phyloP scores from a whole-genome alignment of 64 coral and sea anemone species.

The Porites australiensis region DNA sequence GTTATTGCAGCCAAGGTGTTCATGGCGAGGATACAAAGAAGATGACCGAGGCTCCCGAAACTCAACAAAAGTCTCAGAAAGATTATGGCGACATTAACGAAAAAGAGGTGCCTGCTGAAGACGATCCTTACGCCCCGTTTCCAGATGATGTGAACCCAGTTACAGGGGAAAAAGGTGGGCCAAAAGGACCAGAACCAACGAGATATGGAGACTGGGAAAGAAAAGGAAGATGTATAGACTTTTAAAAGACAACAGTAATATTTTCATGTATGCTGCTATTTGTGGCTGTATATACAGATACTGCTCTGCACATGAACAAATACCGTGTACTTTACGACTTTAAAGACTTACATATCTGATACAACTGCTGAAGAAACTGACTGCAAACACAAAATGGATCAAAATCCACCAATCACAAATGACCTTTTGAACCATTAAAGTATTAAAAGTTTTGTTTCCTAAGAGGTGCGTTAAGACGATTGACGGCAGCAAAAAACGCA shows the following conservation, averaged over 20 bases:
- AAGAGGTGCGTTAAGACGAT: too few species aligned
- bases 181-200: slow-evolving; percentile 97
- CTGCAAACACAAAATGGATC: too few species aligned
- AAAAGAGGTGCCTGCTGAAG: neutral
- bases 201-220: slow-evolving; percentile 99
- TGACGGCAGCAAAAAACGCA: too few species aligned
- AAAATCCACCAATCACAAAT: too few species aligned
- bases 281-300: too few species aligned
- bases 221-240: slow-evolving; percentile 97
- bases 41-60: neutral
- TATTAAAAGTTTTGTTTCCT: too few species aligned
- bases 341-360: too few species aligned
- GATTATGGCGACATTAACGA: neutral
- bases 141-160: slow-evolving; percentile 89
- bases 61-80: slow-evolving; percentile 23
- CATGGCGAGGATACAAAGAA: slow-evolving; percentile 36
- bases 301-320: too few species aligned
- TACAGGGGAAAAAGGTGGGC: slow-evolving; percentile 92
- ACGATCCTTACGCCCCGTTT: slow-evolving; percentile 89
- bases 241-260: slow-evolving; percentile 36
- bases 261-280: too few species aligned
- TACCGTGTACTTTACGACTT: too few species aligned
- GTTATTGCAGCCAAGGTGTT: slow-evolving; percentile 17
- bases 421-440: too few species aligned
- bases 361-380: too few species aligned